Evolutionary conservation across 1,140 invertebrate genomes (phyloP), one percentile per base, ranked within the genome.

Genomic region (Drosophila bifasciata): DNA sequence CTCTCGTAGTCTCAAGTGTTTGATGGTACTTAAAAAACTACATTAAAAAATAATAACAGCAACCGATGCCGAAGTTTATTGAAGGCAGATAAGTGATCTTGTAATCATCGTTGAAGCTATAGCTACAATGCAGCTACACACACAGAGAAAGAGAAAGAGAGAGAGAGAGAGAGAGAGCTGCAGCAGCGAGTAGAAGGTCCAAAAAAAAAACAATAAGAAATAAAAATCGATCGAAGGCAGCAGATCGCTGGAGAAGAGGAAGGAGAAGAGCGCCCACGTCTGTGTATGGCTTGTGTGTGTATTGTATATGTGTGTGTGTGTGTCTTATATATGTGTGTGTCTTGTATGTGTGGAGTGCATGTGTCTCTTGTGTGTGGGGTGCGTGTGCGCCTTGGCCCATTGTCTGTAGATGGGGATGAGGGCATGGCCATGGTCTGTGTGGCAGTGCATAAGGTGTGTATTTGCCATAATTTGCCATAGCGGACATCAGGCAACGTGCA

Each of bases 401-500:
- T 44, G 36, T 44, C 49, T 23, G 67, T 46, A 73, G 48, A 72
- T 72, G 52, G 44, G 48, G 52, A 13, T 21, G 25, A n/a, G 23
- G 21, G 32, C 51, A 53, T 40, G 15, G 51, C 28, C n/a, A 3
- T 45, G 39, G n/a, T 16, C 15, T 17, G 53, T 21, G 46, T 13
- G 41, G 17, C 19, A 51, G 60, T 46, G 53, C 16, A 67, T 79
- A 90, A 90, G 88, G 88, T 90, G 88, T 90, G 88, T 90, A 90
- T 90, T 90, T 90, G 88, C 88, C 88, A 90, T 90, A 90, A 90
- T 90, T 90, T 90, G 88, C 88, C 88, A 90, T 76, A 76, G 70
- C 83, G 76, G 75, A 90, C 76, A 80, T 25, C 19, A 16, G 39
- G 39, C 13, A 23, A 64, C 55, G 45, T 41, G 71, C 59, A 43